A percentile compares a stretch with the other conserved stretches of the same genome.
These are phyloP conservation scores for Petrolisthes manimaculis DNA, from an alignment of 2,888 invertebrate species.

Conservation along the genomic window DNA sequence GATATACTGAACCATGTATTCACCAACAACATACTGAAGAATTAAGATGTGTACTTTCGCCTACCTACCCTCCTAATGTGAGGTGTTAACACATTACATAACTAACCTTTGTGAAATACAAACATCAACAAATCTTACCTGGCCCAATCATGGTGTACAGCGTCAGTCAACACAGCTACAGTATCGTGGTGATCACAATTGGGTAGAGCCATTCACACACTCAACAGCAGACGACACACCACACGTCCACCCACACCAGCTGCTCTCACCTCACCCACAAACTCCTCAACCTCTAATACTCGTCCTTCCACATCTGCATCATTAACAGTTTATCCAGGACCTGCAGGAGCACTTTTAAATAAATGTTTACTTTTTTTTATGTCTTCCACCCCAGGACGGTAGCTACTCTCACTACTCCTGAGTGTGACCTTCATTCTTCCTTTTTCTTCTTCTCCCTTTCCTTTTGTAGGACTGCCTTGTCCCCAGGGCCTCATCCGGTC, in stretches of 20 bases:
- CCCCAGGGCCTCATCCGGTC: neutral
- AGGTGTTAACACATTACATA: no score
- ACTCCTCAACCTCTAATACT: slow-evolving; percentile 44
- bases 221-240: slow-evolving; percentile 43
- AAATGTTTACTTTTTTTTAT: neutral
- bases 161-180: slow-evolving; percentile 56
- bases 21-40: no score
- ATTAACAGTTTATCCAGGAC: neutral
- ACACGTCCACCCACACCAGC: slow-evolving; percentile 42
- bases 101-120: no score
- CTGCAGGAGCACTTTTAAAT: neutral
- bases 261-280: slow-evolving; percentile 47
- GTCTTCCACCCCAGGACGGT: slow-evolving; percentile 11
- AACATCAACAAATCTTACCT: slow-evolving; percentile 13
- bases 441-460: slow-evolving; percentile 42
- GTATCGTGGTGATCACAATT: slow-evolving; percentile 42
- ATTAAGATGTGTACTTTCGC: no score
- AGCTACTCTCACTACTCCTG: slow-evolving; percentile 11
- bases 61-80: no score
- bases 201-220: slow-evolving; percentile 56
- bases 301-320: slow-evolving; percentile 35
- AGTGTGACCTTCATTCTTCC: slow-evolving; percentile 29
- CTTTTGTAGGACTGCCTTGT: slow-evolving; percentile 21
- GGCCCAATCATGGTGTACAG: slow-evolving; percentile 49
- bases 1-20: no score